Evolutionary conservation across 2,113 vertebrate genomes (phyloP).

Genomic region (Malaclemys terrapin): DNA sequence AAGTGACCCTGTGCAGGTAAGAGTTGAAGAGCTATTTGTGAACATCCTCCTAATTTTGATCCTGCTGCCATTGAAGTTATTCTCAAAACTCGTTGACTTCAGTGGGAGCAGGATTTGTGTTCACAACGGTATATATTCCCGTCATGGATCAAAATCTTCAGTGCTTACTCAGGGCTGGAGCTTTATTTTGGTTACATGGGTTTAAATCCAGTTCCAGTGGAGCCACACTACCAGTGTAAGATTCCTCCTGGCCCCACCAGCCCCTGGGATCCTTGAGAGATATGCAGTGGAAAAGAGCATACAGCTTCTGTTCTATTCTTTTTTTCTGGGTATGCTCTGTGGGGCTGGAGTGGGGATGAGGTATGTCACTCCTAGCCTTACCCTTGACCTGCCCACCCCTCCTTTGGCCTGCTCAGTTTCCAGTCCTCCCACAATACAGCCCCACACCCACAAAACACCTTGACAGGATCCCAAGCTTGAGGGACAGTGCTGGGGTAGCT

Average conservation of each 20-base stretch:
- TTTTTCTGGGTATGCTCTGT: background rate
- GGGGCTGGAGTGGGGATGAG: background rate
- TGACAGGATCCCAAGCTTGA: background rate
- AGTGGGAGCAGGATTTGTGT: background rate
- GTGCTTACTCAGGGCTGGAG: background rate
- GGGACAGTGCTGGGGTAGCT: background rate
- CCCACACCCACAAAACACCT: background rate
- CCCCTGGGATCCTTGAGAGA: background rate
- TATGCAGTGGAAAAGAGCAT: background rate
- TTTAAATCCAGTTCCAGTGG: background rate
- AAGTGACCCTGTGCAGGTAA: conserved; percentile 84
- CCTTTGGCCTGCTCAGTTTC: background rate
- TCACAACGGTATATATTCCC: background rate
- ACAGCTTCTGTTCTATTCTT: background rate
- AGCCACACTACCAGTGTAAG: fast-evolving
- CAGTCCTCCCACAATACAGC: background rate
- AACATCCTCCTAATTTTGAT: background rate
- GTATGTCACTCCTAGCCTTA: background rate
- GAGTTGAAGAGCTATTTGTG: conserved; percentile 38
- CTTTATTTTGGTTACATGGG: background rate
- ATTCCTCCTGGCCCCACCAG: background rate
- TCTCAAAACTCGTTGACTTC: background rate
- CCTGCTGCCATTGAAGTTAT: background rate
- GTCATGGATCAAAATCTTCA: background rate
- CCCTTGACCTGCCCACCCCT: background rate